phyloP scores from a whole-genome alignment of 2,113 vertebrate genomes.

The Bothrops jararaca region DNA sequence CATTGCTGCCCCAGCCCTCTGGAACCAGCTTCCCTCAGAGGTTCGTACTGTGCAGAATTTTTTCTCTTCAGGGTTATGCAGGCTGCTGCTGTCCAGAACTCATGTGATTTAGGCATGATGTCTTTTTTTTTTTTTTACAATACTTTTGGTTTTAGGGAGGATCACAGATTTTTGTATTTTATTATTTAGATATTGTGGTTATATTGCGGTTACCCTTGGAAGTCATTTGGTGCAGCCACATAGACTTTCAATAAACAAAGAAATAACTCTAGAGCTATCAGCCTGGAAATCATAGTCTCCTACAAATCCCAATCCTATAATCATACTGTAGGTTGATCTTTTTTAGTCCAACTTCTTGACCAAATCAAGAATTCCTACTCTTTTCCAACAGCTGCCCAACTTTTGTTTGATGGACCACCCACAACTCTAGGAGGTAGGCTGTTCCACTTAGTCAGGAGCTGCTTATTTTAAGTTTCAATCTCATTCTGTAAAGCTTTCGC shows the following conservation, averaged over 20 bases:
- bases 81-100: too few species aligned
- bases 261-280: background rate
- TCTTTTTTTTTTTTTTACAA: too few species aligned
- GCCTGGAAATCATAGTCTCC: background rate
- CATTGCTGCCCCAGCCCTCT: too few species aligned
- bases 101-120: too few species aligned
- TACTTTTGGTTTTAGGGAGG: too few species aligned
- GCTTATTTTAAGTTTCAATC: background rate
- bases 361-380: background rate
- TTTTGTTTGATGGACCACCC: background rate
- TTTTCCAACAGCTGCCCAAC: background rate
- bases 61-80: too few species aligned
- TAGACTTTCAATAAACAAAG: background rate
- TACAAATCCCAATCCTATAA: background rate
- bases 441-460: background rate
- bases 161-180: too few species aligned
- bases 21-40: too few species aligned
- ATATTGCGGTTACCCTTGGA: background rate
- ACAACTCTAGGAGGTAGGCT: background rate
- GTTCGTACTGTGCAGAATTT: too few species aligned
- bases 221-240: background rate
- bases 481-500: background rate
- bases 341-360: background rate
- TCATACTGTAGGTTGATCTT: background rate
- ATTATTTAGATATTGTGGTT: too few species aligned